These are phyloP conservation scores for Orius insidiosus DNA, from an alignment of 1,140 invertebrate species.

Conservation along the genomic window DNA sequence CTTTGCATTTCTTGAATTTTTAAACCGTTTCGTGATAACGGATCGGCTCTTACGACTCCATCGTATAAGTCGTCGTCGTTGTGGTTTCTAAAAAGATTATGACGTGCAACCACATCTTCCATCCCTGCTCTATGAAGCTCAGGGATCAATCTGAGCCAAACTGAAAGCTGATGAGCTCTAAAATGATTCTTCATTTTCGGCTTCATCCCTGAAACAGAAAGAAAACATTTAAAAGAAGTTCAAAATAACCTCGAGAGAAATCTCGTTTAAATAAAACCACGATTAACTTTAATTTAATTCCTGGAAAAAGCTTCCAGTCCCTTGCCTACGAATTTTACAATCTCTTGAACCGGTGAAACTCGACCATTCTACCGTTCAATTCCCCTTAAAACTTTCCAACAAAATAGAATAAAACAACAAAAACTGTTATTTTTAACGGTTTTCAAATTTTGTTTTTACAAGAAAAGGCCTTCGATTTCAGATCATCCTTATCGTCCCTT, in stretches of 20 bases:
- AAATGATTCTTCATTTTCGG: slow-evolving; percentile 85
- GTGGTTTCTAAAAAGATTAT: slow-evolving; percentile 68
- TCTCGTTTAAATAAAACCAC: not conserved
- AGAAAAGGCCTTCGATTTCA: too few relatives aligned
- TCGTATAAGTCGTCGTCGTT: slow-evolving; percentile 65
- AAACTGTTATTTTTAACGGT: too few relatives aligned
- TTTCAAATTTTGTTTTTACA: too few relatives aligned
- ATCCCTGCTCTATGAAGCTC: slow-evolving; percentile 77
- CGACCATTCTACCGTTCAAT: too few relatives aligned
- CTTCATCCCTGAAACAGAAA: slow-evolving; percentile 54
- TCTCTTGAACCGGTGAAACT: too few relatives aligned
- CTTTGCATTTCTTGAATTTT: slow-evolving; percentile 14
- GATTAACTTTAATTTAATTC: too few relatives aligned
- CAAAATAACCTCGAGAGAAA: too few relatives aligned
- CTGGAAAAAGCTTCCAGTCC: too few relatives aligned
- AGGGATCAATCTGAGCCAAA: slow-evolving; percentile 84
- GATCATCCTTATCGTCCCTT: too few relatives aligned
- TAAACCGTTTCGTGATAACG: slow-evolving; percentile 34
- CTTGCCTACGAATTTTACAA: too few relatives aligned
- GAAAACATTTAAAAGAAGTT: not conserved
- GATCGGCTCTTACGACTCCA: slow-evolving; percentile 60
- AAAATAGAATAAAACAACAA: too few relatives aligned
- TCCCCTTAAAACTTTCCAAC: too few relatives aligned
- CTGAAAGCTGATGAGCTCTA: slow-evolving; percentile 78
- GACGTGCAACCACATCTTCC: slow-evolving; percentile 65